phyloP scores from a whole-genome alignment of 2,888 invertebrate genomes.

The Piscicola geometra region DNA sequence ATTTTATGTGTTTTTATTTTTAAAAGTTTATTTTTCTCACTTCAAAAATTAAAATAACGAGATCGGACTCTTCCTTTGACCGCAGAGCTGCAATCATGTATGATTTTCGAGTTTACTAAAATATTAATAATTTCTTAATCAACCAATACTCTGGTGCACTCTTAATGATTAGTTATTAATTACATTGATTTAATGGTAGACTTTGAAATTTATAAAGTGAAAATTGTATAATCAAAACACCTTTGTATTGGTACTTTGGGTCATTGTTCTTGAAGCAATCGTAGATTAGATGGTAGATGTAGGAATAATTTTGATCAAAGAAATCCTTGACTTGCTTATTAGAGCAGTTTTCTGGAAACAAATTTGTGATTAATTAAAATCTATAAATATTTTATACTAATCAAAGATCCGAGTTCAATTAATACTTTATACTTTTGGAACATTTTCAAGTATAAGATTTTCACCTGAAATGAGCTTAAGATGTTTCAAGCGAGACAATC shows the following conservation, averaged over 20 bases:
- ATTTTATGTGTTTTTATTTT: not conserved
- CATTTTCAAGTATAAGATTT: too few species aligned
- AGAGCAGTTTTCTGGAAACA: conserved; percentile 28
- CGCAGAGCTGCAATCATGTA: not conserved
- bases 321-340: conserved; percentile 23
- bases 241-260: not conserved
- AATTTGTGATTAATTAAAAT: too few species aligned
- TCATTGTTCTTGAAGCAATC: conserved; percentile 19
- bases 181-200: too few species aligned
- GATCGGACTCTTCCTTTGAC: conserved; percentile 7
- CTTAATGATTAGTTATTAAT: too few species aligned
- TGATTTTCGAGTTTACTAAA: not conserved
- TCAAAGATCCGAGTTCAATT: too few species aligned
- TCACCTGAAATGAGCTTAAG: conserved; percentile 23
- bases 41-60: conserved; percentile 10
- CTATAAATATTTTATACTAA: too few species aligned
- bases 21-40: not conserved
- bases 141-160: too few species aligned
- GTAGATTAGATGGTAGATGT: conserved; percentile 21
- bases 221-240: too few species aligned
- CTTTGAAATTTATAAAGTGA: too few species aligned
- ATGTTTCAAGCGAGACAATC: conserved; percentile 17
- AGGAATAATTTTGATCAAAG: conserved; percentile 20
- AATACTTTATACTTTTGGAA: too few species aligned
- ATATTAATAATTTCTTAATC: too few species aligned